Evolutionary conservation across 1,140 invertebrate species (phyloP).

Genomic region (Hormaphis cornu): DNA sequence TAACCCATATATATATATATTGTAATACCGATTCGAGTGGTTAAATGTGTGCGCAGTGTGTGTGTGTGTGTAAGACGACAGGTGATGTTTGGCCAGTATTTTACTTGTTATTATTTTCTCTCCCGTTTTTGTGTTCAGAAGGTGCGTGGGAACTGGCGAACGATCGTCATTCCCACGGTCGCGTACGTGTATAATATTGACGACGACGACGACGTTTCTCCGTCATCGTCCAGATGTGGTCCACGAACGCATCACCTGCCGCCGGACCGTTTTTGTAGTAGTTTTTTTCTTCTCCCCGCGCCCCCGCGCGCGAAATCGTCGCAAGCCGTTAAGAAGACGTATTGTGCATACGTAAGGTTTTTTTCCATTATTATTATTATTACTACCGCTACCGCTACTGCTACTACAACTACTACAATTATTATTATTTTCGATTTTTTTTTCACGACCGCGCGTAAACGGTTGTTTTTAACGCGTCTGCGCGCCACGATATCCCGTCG

Average conservation of each 20-base stretch:
- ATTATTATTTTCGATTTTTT: too few relatives aligned
- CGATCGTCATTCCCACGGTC: constrained; percentile 32
- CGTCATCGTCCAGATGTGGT: constrained; percentile 32
- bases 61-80: constrained; percentile 14
- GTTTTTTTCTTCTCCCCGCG: background rate
- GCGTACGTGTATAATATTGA: background rate
- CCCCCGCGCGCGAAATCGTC: constrained; percentile 14
- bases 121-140: background rate
- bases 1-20: background rate
- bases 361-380: constrained; percentile 8
- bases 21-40: constrained; percentile 25
- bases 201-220: constrained; percentile 22
- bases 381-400: background rate
- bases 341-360: background rate
- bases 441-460: background rate
- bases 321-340: background rate
- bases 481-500: background rate
- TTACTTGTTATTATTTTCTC: background rate
- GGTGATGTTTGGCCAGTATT: constrained; percentile 32
- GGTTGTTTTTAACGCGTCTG: background rate
- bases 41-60: constrained; percentile 21
- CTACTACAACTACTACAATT: too few relatives aligned
- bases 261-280: background rate
- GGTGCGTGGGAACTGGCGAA: constrained; percentile 30
- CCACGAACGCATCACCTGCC: constrained; percentile 25